These are phyloP conservation scores for Hypena proboscidalis DNA, from an alignment of 2,888 invertebrate genomes.

Conservation along the genomic window DNA sequence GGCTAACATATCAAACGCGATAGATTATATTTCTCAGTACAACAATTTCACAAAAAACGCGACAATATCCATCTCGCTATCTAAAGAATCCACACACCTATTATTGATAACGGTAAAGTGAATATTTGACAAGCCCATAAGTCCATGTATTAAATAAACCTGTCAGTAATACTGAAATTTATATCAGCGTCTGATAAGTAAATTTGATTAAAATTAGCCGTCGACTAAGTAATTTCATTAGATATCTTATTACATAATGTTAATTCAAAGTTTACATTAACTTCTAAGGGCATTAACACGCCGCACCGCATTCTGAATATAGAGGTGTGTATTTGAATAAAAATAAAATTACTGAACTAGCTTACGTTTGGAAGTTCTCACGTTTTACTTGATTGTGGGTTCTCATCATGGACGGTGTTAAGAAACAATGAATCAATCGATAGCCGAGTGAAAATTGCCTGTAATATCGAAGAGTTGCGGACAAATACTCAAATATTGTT, in stretches of 20 bases:
- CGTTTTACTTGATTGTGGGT: slow-evolving; percentile 22
- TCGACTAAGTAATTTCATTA: slow-evolving; percentile 26
- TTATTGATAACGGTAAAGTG: slow-evolving; percentile 5
- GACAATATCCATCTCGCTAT: slow-evolving; percentile 5
- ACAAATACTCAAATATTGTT: too few relatives aligned
- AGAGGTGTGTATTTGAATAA: slow-evolving; percentile 34
- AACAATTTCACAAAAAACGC: too few relatives aligned
- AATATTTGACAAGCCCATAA: slow-evolving; percentile 25
- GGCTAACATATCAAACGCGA: too few relatives aligned
- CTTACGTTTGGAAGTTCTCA: slow-evolving; percentile 29
- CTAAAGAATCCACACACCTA: slow-evolving; percentile 15
- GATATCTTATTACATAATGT: slow-evolving; percentile 21
- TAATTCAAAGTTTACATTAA: slow-evolving; percentile 26
- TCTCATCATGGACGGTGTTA: background rate
- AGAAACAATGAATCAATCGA: too few relatives aligned
- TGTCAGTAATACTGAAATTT: slow-evolving; percentile 21
- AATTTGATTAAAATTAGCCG: slow-evolving; percentile 14
- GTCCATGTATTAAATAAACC: slow-evolving; percentile 23
- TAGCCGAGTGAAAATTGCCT: too few relatives aligned
- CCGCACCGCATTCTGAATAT: slow-evolving; percentile 13
- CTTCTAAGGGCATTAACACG: slow-evolving; percentile 12
- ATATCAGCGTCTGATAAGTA: slow-evolving; percentile 23
- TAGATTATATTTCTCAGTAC: too few relatives aligned
- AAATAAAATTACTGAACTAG: slow-evolving; percentile 31
- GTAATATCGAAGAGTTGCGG: too few relatives aligned